Conservation (phyloP, 2,113 vertebrate species). For the Oxygymnocypris stewartii region DNA sequence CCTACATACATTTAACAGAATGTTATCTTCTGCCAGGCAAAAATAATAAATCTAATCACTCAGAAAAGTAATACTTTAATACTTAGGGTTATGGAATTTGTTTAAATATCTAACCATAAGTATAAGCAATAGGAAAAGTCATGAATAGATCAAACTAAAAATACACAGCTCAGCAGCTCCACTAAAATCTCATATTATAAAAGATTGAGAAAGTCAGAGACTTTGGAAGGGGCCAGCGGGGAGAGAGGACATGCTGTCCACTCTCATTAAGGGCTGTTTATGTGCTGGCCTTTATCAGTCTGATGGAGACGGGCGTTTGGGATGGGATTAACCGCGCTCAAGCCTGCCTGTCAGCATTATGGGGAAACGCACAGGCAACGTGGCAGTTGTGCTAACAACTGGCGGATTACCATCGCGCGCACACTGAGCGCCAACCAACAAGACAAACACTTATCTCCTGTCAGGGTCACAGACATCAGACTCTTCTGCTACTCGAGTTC, state of each 20-base stretch:
- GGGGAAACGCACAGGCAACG: slow-evolving; percentile 9
- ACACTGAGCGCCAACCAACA: slow-evolving; percentile 38
- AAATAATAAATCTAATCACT: neutral
- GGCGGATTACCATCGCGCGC: slow-evolving; percentile 49
- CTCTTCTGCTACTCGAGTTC: neutral
- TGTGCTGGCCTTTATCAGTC: slow-evolving; percentile 49
- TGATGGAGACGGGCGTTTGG: slow-evolving; percentile 38
- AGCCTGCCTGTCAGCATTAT: slow-evolving; percentile 47
- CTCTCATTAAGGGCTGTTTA: slow-evolving; percentile 51
- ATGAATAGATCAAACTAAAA: slow-evolving; percentile 14
- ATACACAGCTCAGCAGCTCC: slow-evolving; percentile 38
- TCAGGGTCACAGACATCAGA: slow-evolving; percentile 9
- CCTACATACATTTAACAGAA: neutral
- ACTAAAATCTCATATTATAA: neutral
- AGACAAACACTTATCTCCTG: slow-evolving; percentile 33
- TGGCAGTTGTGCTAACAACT: slow-evolving; percentile 46
- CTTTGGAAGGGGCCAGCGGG: neutral
- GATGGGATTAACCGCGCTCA: slow-evolving; percentile 45
- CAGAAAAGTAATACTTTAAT: neutral
- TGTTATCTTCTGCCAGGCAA: neutral
- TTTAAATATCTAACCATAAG: neutral
- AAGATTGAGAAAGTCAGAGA: neutral
- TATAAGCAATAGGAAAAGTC: neutral
- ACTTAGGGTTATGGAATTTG: neutral
- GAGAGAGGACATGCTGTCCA: slow-evolving; percentile 39